A percentile compares a stretch with the other conserved stretches of the same genome.
phyloP scores from a whole-genome alignment of 2,113 vertebrate species.

The Lipotes vexillifer region DNA sequence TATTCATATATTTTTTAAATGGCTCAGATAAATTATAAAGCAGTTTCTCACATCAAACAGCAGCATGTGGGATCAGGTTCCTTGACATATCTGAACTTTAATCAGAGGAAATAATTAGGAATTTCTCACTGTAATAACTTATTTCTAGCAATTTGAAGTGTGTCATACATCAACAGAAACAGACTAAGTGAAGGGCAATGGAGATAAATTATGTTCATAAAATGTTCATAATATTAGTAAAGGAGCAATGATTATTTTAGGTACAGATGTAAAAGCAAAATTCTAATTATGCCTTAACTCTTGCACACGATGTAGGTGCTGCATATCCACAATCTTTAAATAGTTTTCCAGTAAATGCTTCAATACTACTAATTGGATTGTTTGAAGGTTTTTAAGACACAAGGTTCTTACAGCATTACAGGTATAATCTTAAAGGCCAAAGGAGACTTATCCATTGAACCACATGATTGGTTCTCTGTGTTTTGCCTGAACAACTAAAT shows the following conservation, averaged over 20 bases:
- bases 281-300: slow-evolving; percentile 12
- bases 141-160: background rate
- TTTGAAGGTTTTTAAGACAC: background rate
- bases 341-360: background rate
- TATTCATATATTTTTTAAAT: slow-evolving; percentile 8
- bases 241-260: slow-evolving; percentile 42
- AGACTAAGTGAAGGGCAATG: background rate
- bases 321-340: background rate
- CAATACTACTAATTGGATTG: background rate
- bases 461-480: background rate
- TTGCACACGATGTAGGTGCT: background rate
- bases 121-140: background rate
- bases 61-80: background rate
- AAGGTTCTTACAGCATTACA: background rate
- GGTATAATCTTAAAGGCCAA: background rate
- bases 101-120: slow-evolving; percentile 48
- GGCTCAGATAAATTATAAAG: background rate
- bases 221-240: slow-evolving; percentile 29
- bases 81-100: slow-evolving; percentile 35
- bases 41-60: background rate
- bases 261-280: slow-evolving; percentile 39
- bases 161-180: slow-evolving; percentile 33
- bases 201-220: slow-evolving; percentile 59
- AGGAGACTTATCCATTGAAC: background rate
- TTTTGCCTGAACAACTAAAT: background rate